Conservation (phyloP, 2,797 vertebrate species). For the Semotilus atromaculatus region DNA sequence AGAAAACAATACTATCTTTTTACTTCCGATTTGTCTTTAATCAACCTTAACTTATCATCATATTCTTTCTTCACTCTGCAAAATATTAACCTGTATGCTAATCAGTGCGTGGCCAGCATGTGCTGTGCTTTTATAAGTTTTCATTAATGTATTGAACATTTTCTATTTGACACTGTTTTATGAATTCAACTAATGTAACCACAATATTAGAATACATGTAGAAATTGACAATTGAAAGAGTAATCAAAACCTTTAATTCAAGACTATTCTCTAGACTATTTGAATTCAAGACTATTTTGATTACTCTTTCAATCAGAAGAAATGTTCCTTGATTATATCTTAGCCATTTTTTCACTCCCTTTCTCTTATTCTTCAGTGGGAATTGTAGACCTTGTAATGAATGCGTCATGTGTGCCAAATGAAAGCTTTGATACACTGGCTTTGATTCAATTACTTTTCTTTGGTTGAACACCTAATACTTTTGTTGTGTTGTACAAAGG, state of each 20-base stretch:
- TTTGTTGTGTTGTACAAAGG: slow-evolving; percentile 63
- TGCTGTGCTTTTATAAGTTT: background rate
- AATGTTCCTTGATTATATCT: slow-evolving; percentile 58
- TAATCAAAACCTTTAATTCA: slow-evolving; percentile 38
- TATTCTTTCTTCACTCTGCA: background rate
- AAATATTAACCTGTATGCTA: background rate
- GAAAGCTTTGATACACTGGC: slow-evolving; percentile 60
- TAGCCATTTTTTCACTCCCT: slow-evolving; percentile 23
- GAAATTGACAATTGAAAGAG: slow-evolving; percentile 21
- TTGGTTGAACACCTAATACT: slow-evolving; percentile 66
- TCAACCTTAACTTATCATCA: background rate
- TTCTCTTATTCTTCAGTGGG: slow-evolving; percentile 41
- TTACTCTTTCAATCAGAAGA: background rate
- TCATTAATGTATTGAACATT: background rate
- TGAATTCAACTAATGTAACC: background rate
- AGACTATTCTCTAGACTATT: background rate
- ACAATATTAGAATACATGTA: background rate
- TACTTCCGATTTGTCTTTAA: background rate
- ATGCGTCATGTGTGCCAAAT: slow-evolving; percentile 53
- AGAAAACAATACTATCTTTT: background rate
- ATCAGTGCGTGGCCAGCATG: background rate
- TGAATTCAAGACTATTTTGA: background rate
- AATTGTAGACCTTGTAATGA: slow-evolving; percentile 60
- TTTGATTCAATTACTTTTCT: slow-evolving; percentile 67
- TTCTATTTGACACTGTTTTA: background rate